phyloP scores from a whole-genome alignment of 2,888 invertebrate genomes.

The Brachypterus glaber region DNA sequence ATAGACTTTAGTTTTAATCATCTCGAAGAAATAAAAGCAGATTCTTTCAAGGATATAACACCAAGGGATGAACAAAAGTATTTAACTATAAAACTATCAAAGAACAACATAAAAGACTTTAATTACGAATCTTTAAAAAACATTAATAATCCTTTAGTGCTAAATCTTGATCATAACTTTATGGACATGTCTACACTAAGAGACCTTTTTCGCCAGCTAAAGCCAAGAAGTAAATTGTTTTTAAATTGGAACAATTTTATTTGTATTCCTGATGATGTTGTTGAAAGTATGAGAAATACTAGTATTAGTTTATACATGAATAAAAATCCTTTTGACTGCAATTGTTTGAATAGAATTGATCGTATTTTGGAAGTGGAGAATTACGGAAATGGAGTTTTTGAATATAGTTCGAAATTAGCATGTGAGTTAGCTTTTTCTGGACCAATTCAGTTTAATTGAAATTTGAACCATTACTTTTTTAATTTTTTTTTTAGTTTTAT shows the following conservation, averaged over 20 bases:
- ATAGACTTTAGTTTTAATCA: slow-evolving; percentile 26
- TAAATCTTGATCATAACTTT: no score
- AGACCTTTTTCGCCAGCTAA: no score
- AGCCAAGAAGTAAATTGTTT: slow-evolving; percentile 22
- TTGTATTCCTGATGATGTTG: slow-evolving; percentile 25
- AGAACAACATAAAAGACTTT: slow-evolving; percentile 20
- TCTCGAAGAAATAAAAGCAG: slow-evolving; percentile 18
- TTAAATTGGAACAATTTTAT: slow-evolving; percentile 22
- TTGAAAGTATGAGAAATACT: slow-evolving; percentile 18
- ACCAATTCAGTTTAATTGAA: no score
- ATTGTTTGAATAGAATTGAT: slow-evolving; percentile 24
- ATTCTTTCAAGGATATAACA: slow-evolving; percentile 19
- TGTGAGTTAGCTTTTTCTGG: no score
- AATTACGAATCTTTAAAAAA: slow-evolving; percentile 18
- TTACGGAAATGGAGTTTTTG: neutral
- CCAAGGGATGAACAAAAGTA: slow-evolving; percentile 9
- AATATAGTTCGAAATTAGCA: no score
- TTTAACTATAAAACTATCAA: slow-evolving; percentile 20
- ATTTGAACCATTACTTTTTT: no score
- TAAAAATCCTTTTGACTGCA: slow-evolving; percentile 26
- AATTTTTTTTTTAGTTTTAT: no score
- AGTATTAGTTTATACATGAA: slow-evolving; percentile 19
- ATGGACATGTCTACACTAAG: no score
- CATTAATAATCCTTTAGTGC: no score
- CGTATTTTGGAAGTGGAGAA: neutral